A percentile compares a stretch with the other conserved stretches of the same genome.
Evolutionary conservation across 2,797 vertebrate genomes (phyloP).

Genomic region (Malacoraja senta): DNA sequence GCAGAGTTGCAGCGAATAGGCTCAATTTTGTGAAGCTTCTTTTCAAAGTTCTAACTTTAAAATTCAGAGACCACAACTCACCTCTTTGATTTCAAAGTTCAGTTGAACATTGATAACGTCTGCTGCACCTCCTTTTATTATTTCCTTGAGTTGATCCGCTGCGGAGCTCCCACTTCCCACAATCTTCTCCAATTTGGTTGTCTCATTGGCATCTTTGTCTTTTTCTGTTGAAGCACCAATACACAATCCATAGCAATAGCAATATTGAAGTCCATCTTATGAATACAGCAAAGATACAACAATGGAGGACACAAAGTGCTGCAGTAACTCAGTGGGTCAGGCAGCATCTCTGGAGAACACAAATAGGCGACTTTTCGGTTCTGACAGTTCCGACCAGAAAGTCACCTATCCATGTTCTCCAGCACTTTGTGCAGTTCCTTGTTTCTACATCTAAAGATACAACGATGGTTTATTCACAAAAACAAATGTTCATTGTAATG

Average conservation of each 20-base stretch:
- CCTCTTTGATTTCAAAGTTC: slow-evolving; percentile 86
- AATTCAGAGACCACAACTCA: slow-evolving; percentile 44
- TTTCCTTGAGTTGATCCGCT: slow-evolving; percentile 40
- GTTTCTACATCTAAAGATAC: too few species aligned
- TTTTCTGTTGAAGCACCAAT: slow-evolving; percentile 41
- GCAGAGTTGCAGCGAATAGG: not conserved
- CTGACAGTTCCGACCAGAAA: too few species aligned
- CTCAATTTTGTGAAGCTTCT: not conserved
- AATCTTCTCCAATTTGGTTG: slow-evolving; percentile 33
- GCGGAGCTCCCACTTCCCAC: slow-evolving; percentile 39
- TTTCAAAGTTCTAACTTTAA: not conserved
- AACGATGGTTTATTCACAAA: too few species aligned
- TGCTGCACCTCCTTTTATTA: slow-evolving; percentile 41
- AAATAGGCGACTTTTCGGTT: too few species aligned
- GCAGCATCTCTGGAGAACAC: too few species aligned
- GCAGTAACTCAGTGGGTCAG: too few species aligned
- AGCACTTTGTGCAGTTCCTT: too few species aligned
- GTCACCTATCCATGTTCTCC: too few species aligned
- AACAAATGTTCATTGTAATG: too few species aligned
- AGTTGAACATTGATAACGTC: slow-evolving; percentile 71
- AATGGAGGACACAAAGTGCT: too few species aligned
- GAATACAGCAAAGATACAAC: not conserved
- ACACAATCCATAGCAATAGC: not conserved
- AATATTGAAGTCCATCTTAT: not conserved
- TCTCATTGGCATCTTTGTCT: slow-evolving; percentile 41